Percentiles rank a stretch among this genome's conserved stretches.
phyloP scores from a whole-genome alignment of 2,888 invertebrate genomes.

The Clusia tigrina region DNA sequence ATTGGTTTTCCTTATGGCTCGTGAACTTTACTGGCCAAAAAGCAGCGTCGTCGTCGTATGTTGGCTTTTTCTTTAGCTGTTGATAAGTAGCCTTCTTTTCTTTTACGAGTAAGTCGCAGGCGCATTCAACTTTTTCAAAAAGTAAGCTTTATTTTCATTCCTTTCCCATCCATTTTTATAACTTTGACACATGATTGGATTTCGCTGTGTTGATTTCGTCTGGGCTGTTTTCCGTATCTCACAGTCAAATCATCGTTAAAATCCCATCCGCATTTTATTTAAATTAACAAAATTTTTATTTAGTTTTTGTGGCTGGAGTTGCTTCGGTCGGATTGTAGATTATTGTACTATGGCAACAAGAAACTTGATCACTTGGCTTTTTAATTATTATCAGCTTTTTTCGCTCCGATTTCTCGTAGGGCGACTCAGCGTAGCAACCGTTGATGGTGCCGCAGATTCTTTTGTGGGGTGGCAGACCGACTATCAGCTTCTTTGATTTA shows the following conservation, averaged over 20 bases:
- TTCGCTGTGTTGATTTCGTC: background rate
- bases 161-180: no score
- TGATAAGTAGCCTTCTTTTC: no score
- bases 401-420: background rate
- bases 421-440: background rate
- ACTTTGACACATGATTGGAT: background rate
- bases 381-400: background rate
- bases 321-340: background rate
- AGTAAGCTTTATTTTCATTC: background rate
- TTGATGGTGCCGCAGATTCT: no score
- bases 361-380: no score
- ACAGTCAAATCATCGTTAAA: background rate
- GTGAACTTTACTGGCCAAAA: no score
- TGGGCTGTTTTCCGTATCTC: background rate
- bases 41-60: background rate
- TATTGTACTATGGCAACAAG: background rate
- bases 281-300: background rate
- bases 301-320: background rate
- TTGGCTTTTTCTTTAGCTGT: background rate
- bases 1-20: no score
- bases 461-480: no score
- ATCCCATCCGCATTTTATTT: background rate
- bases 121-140: no score
- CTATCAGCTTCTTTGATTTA: no score
- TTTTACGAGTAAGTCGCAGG: no score